Conservation (phyloP, 2,797 vertebrate genomes). For the Tolypeutes matacus region DNA sequence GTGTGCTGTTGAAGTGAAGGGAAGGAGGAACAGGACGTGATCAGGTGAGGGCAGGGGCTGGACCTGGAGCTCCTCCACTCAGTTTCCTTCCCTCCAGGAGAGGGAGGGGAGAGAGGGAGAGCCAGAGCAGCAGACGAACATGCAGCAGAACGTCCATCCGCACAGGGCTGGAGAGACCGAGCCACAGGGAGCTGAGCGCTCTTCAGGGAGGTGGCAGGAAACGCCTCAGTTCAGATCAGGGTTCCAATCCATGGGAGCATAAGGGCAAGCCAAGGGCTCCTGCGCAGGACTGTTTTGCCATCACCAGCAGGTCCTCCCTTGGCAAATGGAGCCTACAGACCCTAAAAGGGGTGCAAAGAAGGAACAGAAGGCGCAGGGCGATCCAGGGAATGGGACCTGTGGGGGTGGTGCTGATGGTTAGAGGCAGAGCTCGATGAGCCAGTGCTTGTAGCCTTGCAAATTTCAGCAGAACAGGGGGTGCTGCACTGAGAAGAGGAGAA, state of each 20-base stretch:
- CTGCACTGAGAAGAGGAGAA: background rate
- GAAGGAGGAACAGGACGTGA: slow-evolving; percentile 52
- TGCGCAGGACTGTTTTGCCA: background rate
- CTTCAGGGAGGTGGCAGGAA: background rate
- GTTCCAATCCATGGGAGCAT: background rate
- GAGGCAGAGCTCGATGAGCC: background rate
- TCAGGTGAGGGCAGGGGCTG: background rate
- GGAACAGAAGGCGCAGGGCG: background rate
- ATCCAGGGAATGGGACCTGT: background rate
- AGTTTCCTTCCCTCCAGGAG: background rate
- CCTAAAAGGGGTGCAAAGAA: background rate
- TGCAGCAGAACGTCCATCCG: background rate
- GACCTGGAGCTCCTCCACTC: slow-evolving; percentile 49
- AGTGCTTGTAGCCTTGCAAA: background rate
- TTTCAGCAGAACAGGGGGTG: background rate
- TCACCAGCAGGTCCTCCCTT: background rate
- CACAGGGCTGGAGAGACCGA: background rate
- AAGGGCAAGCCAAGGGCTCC: background rate
- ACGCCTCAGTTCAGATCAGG: background rate
- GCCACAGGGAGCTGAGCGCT: no score
- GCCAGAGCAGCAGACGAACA: background rate
- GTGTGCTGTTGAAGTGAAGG: slow-evolving; percentile 80
- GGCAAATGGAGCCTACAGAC: background rate
- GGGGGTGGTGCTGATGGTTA: background rate
- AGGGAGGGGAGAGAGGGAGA: background rate